Evolutionary conservation across 2,888 invertebrate genomes (phyloP).

Genomic region (Matsumyia berberina): DNA sequence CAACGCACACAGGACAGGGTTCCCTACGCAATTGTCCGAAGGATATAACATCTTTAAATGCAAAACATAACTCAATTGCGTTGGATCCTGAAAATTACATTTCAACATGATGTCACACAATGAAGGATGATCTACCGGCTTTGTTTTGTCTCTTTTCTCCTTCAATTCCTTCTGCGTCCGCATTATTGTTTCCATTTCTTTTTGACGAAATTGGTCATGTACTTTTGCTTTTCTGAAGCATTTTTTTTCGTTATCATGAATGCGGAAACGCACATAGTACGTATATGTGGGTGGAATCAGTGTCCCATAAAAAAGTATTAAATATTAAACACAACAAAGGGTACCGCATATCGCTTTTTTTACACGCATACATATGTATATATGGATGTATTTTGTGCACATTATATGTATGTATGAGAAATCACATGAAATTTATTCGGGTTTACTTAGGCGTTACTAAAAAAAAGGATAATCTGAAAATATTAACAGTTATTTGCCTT

Average conservation of each 20-base stretch:
- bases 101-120: conserved; percentile 16
- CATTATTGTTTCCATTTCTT: neutral
- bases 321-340: conserved; percentile 1
- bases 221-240: no score
- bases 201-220: neutral
- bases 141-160: neutral
- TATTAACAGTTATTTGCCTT: conserved; percentile 41
- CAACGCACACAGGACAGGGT: neutral
- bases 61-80: conserved; percentile 18
- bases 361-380: no score
- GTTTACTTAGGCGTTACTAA: conserved; percentile 16
- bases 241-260: neutral
- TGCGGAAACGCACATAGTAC: neutral
- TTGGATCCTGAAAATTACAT: conserved; percentile 2
- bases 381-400: no score
- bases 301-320: conserved; percentile 19
- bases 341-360: neutral
- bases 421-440: conserved; percentile 15
- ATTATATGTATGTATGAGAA: neutral
- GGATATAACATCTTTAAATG: conserved; percentile 4
- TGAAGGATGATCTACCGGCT: neutral
- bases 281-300: neutral
- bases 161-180: neutral
- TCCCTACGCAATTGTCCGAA: conserved; percentile 10
- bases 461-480: conserved; percentile 42